phyloP scores from a whole-genome alignment of 2,797 vertebrate species.

The Sebastes taczanowskii region DNA sequence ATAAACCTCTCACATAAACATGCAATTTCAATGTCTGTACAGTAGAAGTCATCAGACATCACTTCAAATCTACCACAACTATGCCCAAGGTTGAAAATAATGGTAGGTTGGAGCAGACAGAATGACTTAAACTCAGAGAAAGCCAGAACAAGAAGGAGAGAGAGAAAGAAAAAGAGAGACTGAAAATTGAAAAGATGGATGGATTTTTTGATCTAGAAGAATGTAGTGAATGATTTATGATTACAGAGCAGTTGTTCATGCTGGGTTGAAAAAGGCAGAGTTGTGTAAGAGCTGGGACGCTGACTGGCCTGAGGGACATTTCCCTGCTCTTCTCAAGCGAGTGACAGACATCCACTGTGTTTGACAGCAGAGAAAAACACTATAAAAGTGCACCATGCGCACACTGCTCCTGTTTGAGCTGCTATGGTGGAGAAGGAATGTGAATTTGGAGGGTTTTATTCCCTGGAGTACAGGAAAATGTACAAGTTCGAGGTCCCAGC shows the following conservation, averaged over 20 bases:
- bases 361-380: not conserved
- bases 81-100: not conserved
- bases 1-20: not conserved
- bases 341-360: slow-evolving; percentile 8
- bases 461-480: not conserved
- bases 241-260: slow-evolving; percentile 18
- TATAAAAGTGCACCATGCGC: not conserved
- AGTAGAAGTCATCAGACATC: slow-evolving; percentile 2
- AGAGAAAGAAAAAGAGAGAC: not conserved
- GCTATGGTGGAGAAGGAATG: not conserved
- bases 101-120: not conserved
- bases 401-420: not conserved
- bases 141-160: not conserved
- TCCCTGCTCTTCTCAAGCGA: slow-evolving; percentile 3
- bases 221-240: slow-evolving; percentile 3
- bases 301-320: slow-evolving; percentile 13
- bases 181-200: not conserved
- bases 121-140: not conserved
- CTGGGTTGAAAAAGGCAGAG: not conserved
- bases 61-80: not conserved
- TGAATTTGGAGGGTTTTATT: not conserved
- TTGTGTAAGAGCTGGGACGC: not conserved
- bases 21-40: not conserved
- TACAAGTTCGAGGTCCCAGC: not conserved
- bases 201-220: slow-evolving; percentile 6